These are phyloP conservation scores for Lasioglossum malachurum DNA, from an alignment of 2,888 invertebrate species.

Conservation along the genomic window DNA sequence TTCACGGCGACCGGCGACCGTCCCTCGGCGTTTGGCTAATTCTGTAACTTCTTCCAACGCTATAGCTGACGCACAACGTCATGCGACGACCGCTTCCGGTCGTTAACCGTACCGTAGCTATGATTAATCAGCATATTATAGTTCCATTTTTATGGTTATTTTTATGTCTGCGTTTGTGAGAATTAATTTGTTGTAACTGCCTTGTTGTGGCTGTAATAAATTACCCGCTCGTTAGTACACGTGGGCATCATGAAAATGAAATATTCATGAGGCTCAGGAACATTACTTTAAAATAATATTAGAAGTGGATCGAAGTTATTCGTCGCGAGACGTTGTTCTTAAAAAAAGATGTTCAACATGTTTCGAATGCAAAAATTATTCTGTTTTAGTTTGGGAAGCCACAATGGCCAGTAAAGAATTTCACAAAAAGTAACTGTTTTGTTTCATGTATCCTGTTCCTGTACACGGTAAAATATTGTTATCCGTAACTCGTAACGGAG, in stretches of 20 bases:
- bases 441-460: too few relatives aligned
- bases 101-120: not conserved
- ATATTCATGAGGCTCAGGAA: not conserved
- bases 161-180: not conserved
- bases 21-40: not conserved
- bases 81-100: not conserved
- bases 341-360: too few relatives aligned
- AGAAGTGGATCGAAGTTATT: not conserved
- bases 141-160: not conserved
- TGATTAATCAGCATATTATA: not conserved
- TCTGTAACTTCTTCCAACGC: not conserved
- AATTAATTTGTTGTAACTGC: not conserved
- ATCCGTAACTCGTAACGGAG: too few relatives aligned
- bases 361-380: too few relatives aligned
- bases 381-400: too few relatives aligned
- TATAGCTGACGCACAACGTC: not conserved
- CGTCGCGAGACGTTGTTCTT: not conserved
- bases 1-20: not conserved
- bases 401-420: too few relatives aligned
- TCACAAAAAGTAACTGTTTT: too few relatives aligned
- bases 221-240: not conserved
- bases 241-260: not conserved
- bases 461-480: too few relatives aligned
- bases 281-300: not conserved
- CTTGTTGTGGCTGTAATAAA: not conserved